Evolutionary conservation across 1,140 invertebrate species (phyloP).

Genomic region (Cherax destructor): DNA sequence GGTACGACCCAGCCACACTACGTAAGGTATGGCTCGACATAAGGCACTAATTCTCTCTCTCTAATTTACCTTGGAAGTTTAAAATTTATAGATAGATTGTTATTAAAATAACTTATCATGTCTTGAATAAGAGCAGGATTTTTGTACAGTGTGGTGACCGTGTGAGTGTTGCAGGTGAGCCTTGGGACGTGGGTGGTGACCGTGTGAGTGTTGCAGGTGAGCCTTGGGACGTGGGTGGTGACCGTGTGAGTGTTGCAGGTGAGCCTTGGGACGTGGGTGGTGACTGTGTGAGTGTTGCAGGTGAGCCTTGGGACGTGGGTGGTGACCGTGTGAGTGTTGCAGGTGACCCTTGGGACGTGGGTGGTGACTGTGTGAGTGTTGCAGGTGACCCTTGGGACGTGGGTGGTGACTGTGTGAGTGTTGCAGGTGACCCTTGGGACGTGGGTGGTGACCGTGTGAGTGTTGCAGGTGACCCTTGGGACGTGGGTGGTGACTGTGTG

Average conservation of each 20-base stretch:
- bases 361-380: slow-evolving; percentile 20
- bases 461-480: slow-evolving; percentile 22
- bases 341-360: slow-evolving; percentile 45
- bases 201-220: slow-evolving; percentile 8
- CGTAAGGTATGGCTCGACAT: no score
- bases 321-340: slow-evolving; percentile 6
- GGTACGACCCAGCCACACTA: no score
- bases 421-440: slow-evolving; percentile 33
- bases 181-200: no score
- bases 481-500: slow-evolving; percentile 46
- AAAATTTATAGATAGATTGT: no score
- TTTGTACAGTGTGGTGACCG: not conserved
- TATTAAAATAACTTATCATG: no score
- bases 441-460: slow-evolving; percentile 36
- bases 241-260: slow-evolving; percentile 14
- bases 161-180: slow-evolving; percentile 1
- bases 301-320: slow-evolving; percentile 42
- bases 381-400: slow-evolving; percentile 34
- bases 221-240: slow-evolving; percentile 49
- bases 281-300: slow-evolving; percentile 18
- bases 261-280: slow-evolving; percentile 44
- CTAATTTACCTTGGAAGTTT: no score
- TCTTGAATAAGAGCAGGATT: no score
- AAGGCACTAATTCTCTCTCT: no score
- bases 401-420: slow-evolving; percentile 33